Conservation (phyloP, 1,140 invertebrate species). For the Helicoverpa zea region DNA sequence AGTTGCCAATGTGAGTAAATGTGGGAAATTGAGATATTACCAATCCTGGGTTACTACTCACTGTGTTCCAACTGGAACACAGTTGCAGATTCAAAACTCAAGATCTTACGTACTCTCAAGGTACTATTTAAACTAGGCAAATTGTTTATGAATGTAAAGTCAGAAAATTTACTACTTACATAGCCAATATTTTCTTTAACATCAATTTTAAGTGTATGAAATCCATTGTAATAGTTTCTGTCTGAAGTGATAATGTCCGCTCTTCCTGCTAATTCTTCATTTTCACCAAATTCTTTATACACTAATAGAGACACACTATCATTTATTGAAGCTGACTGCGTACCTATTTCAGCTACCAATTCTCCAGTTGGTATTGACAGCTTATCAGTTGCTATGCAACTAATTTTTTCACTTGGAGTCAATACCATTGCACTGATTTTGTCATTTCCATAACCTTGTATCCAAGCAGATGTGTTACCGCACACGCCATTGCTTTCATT, state of each 20-base stretch:
- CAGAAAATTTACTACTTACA: not conserved
- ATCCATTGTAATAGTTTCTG: not conserved
- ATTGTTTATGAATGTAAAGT: not conserved
- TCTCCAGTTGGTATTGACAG: not conserved
- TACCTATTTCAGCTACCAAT: not conserved
- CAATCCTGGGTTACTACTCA: too few relatives aligned
- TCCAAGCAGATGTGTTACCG: not conserved
- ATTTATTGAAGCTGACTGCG: not conserved
- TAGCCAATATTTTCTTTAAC: not conserved
- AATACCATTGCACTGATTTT: not conserved
- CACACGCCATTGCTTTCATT: not conserved
- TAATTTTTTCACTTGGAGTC: not conserved
- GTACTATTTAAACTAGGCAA: not conserved
- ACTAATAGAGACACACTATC: conserved; percentile 4
- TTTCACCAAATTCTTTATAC: not conserved
- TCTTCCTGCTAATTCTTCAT: not conserved
- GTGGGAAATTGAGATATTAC: too few relatives aligned
- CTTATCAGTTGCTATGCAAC: not conserved
- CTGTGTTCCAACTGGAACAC: too few relatives aligned
- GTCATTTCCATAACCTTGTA: not conserved
- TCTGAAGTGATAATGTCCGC: not conserved
- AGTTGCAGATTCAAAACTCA: too few relatives aligned
- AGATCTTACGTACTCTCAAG: too few relatives aligned
- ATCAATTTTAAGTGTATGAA: not conserved
- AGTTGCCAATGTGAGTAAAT: too few relatives aligned